phyloP scores from a whole-genome alignment of 2,113 vertebrate species.

The Nerophis lumbriciformis region DNA sequence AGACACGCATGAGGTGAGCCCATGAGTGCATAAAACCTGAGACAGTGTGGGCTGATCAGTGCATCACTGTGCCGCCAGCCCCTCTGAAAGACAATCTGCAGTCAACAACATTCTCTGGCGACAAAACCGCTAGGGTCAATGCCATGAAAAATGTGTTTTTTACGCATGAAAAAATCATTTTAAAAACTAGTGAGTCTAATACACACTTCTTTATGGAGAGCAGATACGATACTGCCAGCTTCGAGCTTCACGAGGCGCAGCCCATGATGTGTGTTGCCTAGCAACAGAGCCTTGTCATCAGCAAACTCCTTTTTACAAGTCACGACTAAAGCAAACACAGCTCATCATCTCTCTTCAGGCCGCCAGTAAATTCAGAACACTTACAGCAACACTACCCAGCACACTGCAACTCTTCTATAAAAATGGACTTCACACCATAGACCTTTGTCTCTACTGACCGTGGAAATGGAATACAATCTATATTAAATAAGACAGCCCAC shows the following conservation, averaged over 20 bases:
- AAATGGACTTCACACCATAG: slow-evolving; percentile 6
- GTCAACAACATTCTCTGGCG: slow-evolving; percentile 18
- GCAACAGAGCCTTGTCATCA: slow-evolving; percentile 83
- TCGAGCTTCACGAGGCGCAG: slow-evolving; percentile 72
- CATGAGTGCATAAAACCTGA: slow-evolving; percentile 36
- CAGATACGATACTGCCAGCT: slow-evolving; percentile 58
- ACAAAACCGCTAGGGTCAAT: slow-evolving; percentile 13
- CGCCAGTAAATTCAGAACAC: slow-evolving; percentile 65
- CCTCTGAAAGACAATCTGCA: slow-evolving; percentile 29
- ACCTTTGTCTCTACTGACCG: slow-evolving; percentile 12
- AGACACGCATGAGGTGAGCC: slow-evolving; percentile 25
- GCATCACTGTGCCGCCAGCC: slow-evolving; percentile 33
- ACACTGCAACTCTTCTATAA: slow-evolving; percentile 27
- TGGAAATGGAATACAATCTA: background rate
- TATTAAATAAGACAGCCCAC: background rate
- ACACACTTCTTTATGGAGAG: slow-evolving; percentile 55
- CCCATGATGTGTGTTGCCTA: slow-evolving; percentile 78
- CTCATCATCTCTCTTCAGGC: slow-evolving; percentile 71
- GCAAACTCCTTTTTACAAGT: slow-evolving; percentile 84
- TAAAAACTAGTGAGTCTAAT: slow-evolving; percentile 8
- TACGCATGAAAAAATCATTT: slow-evolving; percentile 9
- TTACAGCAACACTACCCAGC: slow-evolving; percentile 40
- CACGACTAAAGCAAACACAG: slow-evolving; percentile 85
- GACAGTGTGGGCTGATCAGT: slow-evolving; percentile 51
- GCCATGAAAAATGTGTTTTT: slow-evolving; percentile 7